Base-by-base conservation (phyloP, 1,140 invertebrate species). In the Diachasmimorpha longicaudata region DNA sequence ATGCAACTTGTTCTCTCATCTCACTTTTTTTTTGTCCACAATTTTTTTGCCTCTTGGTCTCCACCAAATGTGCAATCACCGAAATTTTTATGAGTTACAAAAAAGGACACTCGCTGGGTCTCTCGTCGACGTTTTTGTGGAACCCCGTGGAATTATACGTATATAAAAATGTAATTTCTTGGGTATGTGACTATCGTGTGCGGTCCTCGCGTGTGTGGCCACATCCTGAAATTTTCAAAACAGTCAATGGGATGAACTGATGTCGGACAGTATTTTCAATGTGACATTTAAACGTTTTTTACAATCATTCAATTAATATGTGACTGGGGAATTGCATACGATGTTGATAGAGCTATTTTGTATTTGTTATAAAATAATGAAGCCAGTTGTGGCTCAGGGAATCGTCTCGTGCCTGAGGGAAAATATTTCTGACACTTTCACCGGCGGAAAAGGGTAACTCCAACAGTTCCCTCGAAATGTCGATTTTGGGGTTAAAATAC, bases 151-250 rank as follows among this genome's bases (percentile, higher is more conserved):
- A 67, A 75, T 69, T 75, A 70, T 81, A 80, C 77, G 77, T 78
- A 75, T 83, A 84, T 83, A 84, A 83, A 83, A 83, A 80, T 81
- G 80, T 83, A 84, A 83, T 84, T 84, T 83, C 79, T 84, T 80
- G 78, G 79, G 70, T 70, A 63, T 55, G 66, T 19, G 66, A 42
- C 58, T 52, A 10, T 42, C 71, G 55, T 73, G 76, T 77, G 76
- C 42, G 76, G 70, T 72, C 70, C 58, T 67, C 37, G 66, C 76
- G 76, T 70, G 76, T 77, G 76, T 73, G 76, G 70, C 58, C 70
- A 55, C 16, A 46, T n/a, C 63, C 23, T 36, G 19, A 4, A 46
- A 23, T 5, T 23, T 14, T 68, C 37, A 68, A 48, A 76, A 39
- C 9, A 23, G 46, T 39, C 39, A 68, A 76, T 76, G 70, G 72